Evolutionary conservation across 2,888 invertebrate genomes (phyloP).

Genomic region (Nematopogon swammerdamellus): DNA sequence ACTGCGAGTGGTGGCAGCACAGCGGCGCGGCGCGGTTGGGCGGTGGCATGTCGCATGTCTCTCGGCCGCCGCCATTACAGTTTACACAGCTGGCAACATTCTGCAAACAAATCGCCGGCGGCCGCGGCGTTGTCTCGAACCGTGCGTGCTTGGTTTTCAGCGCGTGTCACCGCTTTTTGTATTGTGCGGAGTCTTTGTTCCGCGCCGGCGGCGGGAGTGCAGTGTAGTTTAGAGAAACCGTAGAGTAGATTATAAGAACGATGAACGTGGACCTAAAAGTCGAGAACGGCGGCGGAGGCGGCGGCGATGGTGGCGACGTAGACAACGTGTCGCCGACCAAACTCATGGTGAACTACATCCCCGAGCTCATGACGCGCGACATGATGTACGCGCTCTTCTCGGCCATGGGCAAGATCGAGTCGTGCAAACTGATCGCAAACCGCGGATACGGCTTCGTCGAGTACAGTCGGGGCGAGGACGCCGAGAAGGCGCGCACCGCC

Average conservation of each 20-base stretch:
- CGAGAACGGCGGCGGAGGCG: constrained; percentile 57
- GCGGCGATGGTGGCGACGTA: constrained; percentile 47
- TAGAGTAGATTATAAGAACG: constrained; percentile 27
- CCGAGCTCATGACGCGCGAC: constrained; percentile 52
- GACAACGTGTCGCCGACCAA: constrained; percentile 56
- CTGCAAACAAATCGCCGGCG: constrained; percentile 9
- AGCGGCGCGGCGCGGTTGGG: too few relatives aligned
- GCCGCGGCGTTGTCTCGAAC: constrained; percentile 7
- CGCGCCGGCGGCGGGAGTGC: not conserved
- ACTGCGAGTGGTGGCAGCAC: too few relatives aligned
- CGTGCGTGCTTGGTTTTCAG: not conserved
- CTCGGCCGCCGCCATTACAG: too few relatives aligned
- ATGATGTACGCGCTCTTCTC: constrained; percentile 56
- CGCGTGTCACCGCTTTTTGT: not conserved
- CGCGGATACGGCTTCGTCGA: constrained; percentile 52
- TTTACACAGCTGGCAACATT: constrained; percentile 9
- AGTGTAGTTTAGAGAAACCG: not conserved
- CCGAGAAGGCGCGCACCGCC: constrained; percentile 50
- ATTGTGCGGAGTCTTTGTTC: constrained; percentile 1
- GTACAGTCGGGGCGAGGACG: constrained; percentile 51
- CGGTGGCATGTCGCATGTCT: too few relatives aligned
- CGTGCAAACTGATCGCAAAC: constrained; percentile 50
- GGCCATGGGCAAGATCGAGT: constrained; percentile 52
- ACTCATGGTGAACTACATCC: constrained; percentile 57
- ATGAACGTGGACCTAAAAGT: constrained; percentile 43